Conservation (phyloP, 2,888 invertebrate genomes). For the Strigamia transsilvanica region DNA sequence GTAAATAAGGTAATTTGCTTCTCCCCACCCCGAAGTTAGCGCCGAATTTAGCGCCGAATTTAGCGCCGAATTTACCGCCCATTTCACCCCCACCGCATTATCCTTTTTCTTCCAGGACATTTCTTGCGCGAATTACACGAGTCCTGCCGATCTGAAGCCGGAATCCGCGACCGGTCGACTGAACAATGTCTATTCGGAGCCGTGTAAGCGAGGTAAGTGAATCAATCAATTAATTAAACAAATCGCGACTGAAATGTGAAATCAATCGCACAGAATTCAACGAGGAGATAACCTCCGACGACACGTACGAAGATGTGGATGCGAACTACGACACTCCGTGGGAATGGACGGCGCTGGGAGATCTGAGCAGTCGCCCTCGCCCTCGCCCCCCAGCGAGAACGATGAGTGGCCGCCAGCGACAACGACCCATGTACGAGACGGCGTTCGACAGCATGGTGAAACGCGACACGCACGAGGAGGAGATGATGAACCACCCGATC, state of each 20-base stretch:
- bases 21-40: not conserved
- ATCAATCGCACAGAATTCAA: too few relatives aligned
- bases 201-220: not conserved
- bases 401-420: slow-evolving; percentile 68
- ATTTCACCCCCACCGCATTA: not conserved
- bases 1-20: slow-evolving; percentile 22
- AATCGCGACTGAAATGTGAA: too few relatives aligned
- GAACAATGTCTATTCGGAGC: not conserved
- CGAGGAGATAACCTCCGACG: slow-evolving; percentile 1
- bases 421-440: slow-evolving; percentile 85
- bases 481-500: slow-evolving; percentile 76
- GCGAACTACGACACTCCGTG: slow-evolving; percentile 59
- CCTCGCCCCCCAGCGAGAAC: too few relatives aligned
- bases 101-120: not conserved
- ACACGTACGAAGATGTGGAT: not conserved
- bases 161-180: not conserved
- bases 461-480: slow-evolving; percentile 77
- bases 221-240: too few relatives aligned
- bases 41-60: too few relatives aligned
- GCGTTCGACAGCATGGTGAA: slow-evolving; percentile 83
- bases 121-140: not conserved
- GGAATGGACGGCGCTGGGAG: slow-evolving; percentile 57
- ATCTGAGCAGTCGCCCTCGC: not conserved
- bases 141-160: not conserved
- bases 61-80: too few relatives aligned